A percentile compares a stretch with the other conserved stretches of the same genome.
These are phyloP conservation scores for Microchrysa polita DNA, from an alignment of 2,888 invertebrate genomes.

Conservation along the genomic window DNA sequence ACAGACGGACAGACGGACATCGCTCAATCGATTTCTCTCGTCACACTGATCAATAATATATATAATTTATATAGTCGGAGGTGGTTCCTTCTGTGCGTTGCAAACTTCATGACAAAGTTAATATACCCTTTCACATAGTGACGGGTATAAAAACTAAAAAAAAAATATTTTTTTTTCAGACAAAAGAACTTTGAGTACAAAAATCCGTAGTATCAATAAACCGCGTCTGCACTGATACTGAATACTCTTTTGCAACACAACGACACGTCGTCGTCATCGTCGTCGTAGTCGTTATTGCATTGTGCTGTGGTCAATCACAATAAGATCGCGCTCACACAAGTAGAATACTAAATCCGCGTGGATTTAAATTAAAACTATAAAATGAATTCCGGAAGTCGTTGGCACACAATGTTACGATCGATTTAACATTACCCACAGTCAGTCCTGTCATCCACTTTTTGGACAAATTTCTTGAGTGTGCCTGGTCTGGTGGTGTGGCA, in stretches of 20 bases:
- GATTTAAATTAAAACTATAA: constrained; percentile 23
- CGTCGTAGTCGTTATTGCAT: too few species aligned
- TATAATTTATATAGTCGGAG: too few species aligned
- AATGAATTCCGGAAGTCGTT: constrained; percentile 45
- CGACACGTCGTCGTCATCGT: too few species aligned
- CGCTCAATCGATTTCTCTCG: too few species aligned
- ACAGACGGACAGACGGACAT: too few species aligned
- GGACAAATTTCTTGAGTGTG: neutral
- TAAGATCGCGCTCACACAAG: constrained; percentile 28
- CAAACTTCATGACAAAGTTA: too few species aligned
- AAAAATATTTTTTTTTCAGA: neutral
- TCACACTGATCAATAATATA: too few species aligned
- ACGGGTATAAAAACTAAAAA: constrained; percentile 25
- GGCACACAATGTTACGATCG: constrained; percentile 27
- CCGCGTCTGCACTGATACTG: neutral
- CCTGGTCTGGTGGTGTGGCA: neutral
- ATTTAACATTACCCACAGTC: too few species aligned
- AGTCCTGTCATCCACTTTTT: constrained; percentile 15
- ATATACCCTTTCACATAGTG: too few species aligned
- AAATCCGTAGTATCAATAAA: neutral
- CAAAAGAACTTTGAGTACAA: constrained; percentile 18
- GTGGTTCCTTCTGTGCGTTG: too few species aligned
- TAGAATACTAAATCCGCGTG: constrained; percentile 39
- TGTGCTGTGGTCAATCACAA: constrained; percentile 26
- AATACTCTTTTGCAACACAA: neutral